Percentiles rank a stretch among this genome's conserved stretches.
phyloP scores from a whole-genome alignment of 64 coral and sea anemone genomes.

The Montipora efflorescens region DNA sequence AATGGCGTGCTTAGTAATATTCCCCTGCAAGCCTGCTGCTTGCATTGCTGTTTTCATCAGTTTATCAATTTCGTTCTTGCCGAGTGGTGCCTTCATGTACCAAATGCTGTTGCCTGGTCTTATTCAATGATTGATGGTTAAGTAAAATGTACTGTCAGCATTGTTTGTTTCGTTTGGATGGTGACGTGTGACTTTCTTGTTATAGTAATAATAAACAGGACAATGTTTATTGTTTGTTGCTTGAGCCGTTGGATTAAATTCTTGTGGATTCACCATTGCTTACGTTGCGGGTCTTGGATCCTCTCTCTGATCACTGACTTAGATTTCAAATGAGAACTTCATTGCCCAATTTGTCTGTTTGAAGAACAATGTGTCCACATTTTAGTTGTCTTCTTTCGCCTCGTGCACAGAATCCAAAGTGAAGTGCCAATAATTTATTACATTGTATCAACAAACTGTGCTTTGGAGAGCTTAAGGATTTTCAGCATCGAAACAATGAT shows the following conservation, averaged over 20 bases:
- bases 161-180: too few species aligned
- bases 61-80: slow-evolving; percentile 23
- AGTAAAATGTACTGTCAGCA: too few species aligned
- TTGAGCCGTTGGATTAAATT: slow-evolving; percentile 25
- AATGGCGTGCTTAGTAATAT: slow-evolving; percentile 57
- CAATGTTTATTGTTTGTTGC: slow-evolving; percentile 45
- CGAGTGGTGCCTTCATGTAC: slow-evolving; percentile 9
- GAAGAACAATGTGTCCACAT: slow-evolving; percentile 51
- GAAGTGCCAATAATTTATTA: slow-evolving; percentile 12
- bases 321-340: not conserved
- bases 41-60: slow-evolving; percentile 40
- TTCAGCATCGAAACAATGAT: not conserved
- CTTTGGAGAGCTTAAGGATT: slow-evolving; percentile 54
- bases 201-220: slow-evolving; percentile 13
- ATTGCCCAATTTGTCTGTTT: slow-evolving; percentile 31
- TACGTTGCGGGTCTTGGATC: slow-evolving; percentile 28
- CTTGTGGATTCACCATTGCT: not conserved
- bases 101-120: slow-evolving; percentile 3
- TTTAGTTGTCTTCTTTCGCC: slow-evolving; percentile 51
- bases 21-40: slow-evolving; percentile 31
- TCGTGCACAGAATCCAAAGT: slow-evolving; percentile 68
- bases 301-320: slow-evolving; percentile 18
- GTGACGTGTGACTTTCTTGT: too few species aligned
- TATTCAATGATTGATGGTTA: slow-evolving; percentile 13
- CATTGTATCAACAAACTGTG: not conserved